Percentiles rank a stretch among this genome's conserved stretches.
phyloP scores from a whole-genome alignment of 2,113 vertebrate genomes.

The Leucosticte australis region DNA sequence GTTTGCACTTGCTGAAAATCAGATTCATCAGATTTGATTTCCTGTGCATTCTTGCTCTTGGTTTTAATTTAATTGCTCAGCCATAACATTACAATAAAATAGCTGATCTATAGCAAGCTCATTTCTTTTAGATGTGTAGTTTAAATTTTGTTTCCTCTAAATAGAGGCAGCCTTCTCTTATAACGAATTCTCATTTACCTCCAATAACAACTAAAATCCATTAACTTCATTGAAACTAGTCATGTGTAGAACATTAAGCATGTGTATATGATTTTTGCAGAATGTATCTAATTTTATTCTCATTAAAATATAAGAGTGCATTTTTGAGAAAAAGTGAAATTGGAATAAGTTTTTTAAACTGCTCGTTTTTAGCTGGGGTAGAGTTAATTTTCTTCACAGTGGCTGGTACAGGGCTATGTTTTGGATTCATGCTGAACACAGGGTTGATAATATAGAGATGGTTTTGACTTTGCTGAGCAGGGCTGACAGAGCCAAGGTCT shows the following conservation, averaged over 20 bases:
- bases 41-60: background rate
- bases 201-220: background rate
- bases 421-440: background rate
- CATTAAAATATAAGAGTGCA: background rate
- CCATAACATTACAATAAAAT: background rate
- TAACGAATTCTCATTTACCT: background rate
- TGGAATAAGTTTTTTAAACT: background rate
- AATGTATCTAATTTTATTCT: conserved; percentile 5
- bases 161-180: background rate
- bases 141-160: conserved; percentile 28
- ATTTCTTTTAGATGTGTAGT: background rate
- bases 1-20: background rate
- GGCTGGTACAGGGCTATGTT: rapidly evolving
- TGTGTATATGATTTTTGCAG: background rate
- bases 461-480: background rate
- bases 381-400: background rate
- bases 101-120: background rate
- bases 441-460: background rate
- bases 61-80: conserved; percentile 12
- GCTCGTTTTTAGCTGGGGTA: background rate
- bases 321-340: background rate
- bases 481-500: background rate
- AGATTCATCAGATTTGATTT: background rate
- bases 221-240: conserved; percentile 13
- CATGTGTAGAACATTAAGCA: conserved; percentile 16